These are phyloP conservation scores for Mimumesa dahlbomi DNA, from an alignment of 2,888 invertebrate species.

Conservation along the genomic window DNA sequence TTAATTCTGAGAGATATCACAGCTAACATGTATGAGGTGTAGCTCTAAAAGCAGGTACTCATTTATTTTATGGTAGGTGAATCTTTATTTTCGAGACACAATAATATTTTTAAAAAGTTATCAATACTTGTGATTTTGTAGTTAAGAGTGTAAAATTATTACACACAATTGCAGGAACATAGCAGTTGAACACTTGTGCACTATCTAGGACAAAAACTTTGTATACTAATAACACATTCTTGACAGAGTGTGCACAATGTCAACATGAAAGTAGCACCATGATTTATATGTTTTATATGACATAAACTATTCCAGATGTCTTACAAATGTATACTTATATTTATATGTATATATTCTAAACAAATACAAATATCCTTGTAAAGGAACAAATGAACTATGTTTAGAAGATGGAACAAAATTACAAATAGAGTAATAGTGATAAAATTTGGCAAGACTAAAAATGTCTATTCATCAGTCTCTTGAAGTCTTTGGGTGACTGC, in stretches of 20 bases:
- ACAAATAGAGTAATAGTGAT: slow-evolving; percentile 23
- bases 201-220: slow-evolving; percentile 30
- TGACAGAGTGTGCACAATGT: slow-evolving; percentile 35
- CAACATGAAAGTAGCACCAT: slow-evolving; percentile 47
- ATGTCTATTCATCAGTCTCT: slow-evolving; percentile 22
- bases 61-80: slow-evolving; percentile 19
- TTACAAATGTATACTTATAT: slow-evolving; percentile 15
- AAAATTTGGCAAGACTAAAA: slow-evolving; percentile 28
- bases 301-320: slow-evolving; percentile 36
- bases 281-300: slow-evolving; percentile 32
- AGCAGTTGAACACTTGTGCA: slow-evolving; percentile 45
- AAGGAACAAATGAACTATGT: background rate
- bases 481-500: slow-evolving; percentile 22
- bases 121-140: slow-evolving; percentile 21
- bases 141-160: slow-evolving; percentile 27
- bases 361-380: background rate
- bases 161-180: slow-evolving; percentile 50
- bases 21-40: slow-evolving; percentile 13
- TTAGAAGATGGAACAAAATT: slow-evolving; percentile 1
- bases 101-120: slow-evolving; percentile 36
- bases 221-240: slow-evolving; percentile 23
- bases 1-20: slow-evolving; percentile 4
- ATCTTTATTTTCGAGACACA: slow-evolving; percentile 44
- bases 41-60: slow-evolving; percentile 11
- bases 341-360: slow-evolving; percentile 14